These are phyloP conservation scores for Sebastes umbrosus DNA, from an alignment of 2,797 vertebrate genomes.

Conservation along the genomic window DNA sequence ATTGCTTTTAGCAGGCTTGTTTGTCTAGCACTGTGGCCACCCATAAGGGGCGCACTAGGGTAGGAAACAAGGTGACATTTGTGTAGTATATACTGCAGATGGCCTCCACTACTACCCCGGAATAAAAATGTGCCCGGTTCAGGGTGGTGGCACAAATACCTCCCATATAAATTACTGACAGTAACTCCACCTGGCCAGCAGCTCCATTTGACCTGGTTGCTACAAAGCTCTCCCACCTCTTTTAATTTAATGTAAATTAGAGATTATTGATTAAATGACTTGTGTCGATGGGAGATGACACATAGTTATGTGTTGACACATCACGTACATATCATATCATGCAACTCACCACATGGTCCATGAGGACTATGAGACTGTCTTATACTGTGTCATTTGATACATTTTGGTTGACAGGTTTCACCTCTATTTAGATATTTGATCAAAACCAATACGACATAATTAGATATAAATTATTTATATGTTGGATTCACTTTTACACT, in stretches of 20 bases:
- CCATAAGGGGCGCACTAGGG: not conserved
- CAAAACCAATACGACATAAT: slow-evolving; percentile 2
- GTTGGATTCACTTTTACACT: slow-evolving; percentile 20
- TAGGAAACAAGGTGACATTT: slow-evolving; percentile 23
- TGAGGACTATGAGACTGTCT: slow-evolving; percentile 6
- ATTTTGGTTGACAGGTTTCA: slow-evolving; percentile 18
- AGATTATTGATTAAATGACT: not conserved
- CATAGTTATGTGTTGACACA: slow-evolving; percentile 8
- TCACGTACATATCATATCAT: not conserved
- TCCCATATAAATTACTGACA: slow-evolving; percentile 19
- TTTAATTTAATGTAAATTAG: slow-evolving; percentile 19
- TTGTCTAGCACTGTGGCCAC: slow-evolving; percentile 11
- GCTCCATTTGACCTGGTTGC: not conserved
- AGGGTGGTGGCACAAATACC: slow-evolving; percentile 14
- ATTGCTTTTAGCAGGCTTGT: slow-evolving; percentile 35
- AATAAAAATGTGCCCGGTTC: not conserved
- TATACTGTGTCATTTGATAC: slow-evolving; percentile 7
- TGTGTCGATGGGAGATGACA: not conserved
- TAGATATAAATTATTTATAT: not conserved
- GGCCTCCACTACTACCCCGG: not conserved
- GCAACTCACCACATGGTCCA: slow-evolving; percentile 3
- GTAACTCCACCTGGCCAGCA: slow-evolving; percentile 10
- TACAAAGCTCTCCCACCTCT: not conserved
- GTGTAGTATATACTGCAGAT: not conserved
- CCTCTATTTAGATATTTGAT: slow-evolving; percentile 2